Evolutionary conservation across 2,797 vertebrate genomes (phyloP).

Genomic region (Tapera naevia): DNA sequence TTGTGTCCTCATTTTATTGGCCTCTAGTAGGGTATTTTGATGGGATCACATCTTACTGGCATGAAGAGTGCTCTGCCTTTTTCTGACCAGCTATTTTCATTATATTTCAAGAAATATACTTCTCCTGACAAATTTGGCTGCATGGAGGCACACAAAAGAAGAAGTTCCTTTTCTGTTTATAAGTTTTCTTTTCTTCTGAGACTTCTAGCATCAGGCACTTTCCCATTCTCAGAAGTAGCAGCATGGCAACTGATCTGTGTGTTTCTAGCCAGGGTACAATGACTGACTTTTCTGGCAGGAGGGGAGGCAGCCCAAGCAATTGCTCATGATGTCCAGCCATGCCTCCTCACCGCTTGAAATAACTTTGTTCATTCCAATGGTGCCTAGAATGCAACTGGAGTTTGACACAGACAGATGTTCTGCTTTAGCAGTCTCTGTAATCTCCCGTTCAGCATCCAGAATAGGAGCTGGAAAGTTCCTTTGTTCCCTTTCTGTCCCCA

Average conservation of each 20-base stretch:
- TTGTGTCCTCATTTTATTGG: neutral
- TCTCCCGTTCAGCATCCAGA: constrained; percentile 29
- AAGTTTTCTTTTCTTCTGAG: neutral
- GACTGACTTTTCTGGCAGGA: neutral
- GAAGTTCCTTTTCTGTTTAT: neutral
- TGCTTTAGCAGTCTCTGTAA: constrained; percentile 16
- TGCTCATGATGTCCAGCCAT: accelerated
- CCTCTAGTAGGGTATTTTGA: neutral
- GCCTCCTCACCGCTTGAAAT: neutral
- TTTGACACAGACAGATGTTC: constrained; percentile 75
- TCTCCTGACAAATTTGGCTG: neutral
- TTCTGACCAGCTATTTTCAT: neutral
- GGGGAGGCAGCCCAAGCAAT: neutral
- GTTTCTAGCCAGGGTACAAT: accelerated
- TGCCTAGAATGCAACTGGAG: constrained; percentile 76
- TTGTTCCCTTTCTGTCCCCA: neutral
- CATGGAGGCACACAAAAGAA: neutral
- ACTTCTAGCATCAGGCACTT: neutral
- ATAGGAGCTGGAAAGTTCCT: constrained; percentile 21
- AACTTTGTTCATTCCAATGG: neutral
- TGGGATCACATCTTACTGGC: neutral
- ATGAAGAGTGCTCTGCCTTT: neutral
- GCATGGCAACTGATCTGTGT: neutral
- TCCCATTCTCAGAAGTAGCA: accelerated
- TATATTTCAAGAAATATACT: neutral